phyloP scores from a whole-genome alignment of 2,113 vertebrate species.

The Taurulus bubalis region DNA sequence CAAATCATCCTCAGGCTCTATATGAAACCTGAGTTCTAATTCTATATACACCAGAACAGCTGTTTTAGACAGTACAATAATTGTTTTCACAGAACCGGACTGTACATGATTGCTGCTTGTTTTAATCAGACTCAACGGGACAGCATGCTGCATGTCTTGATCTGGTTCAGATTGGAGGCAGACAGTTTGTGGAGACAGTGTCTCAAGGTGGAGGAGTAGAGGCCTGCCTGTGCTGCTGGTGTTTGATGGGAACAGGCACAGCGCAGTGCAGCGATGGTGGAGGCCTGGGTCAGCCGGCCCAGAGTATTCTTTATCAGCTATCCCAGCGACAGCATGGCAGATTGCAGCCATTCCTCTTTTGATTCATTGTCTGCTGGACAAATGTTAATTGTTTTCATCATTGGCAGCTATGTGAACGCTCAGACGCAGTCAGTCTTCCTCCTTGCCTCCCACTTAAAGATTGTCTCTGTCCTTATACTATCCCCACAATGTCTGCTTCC shows the following conservation, averaged over 20 bases:
- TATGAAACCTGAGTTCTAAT: constrained; percentile 23
- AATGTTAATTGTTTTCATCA: constrained; percentile 95
- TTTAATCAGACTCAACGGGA: constrained; percentile 4
- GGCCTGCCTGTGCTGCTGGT: constrained; percentile 48
- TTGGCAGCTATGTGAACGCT: constrained; percentile 84
- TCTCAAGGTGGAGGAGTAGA: constrained; percentile 61
- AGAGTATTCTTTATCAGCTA: constrained; percentile 85
- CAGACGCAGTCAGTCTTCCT: constrained; percentile 81
- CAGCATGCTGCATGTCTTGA: constrained; percentile 6
- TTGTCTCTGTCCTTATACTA: constrained; percentile 69
- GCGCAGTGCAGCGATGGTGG: constrained; percentile 74
- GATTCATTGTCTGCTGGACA: constrained; percentile 92
- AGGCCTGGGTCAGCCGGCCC: constrained; percentile 82
- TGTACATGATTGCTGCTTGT: neutral
- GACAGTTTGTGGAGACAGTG: constrained; percentile 37
- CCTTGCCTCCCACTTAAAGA: constrained; percentile 83
- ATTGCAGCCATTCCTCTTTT: constrained; percentile 91
- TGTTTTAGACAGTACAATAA: neutral
- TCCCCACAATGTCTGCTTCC: constrained; percentile 60
- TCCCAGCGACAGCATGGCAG: constrained; percentile 82
- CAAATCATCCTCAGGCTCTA: constrained; percentile 42
- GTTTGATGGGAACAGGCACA: constrained; percentile 87
- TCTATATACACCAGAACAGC: neutral
- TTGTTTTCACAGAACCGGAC: neutral
- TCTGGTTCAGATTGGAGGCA: constrained; percentile 33